Evolutionary conservation across 2,888 invertebrate species (phyloP).

Genomic region (Punctoribates punctum): DNA sequence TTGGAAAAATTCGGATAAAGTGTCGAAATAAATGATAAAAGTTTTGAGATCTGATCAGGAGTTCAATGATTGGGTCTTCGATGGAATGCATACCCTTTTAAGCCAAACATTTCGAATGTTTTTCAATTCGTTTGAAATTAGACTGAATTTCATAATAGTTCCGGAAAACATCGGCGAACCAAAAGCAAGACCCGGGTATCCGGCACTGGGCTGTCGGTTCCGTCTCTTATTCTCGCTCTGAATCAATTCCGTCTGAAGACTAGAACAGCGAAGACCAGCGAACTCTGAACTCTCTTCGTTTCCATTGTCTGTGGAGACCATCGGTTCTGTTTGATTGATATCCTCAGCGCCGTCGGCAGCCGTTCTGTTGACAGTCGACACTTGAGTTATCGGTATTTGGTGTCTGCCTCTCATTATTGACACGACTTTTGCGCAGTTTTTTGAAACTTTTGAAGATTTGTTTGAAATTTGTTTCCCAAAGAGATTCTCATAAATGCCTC

Average conservation of each 20-base stretch:
- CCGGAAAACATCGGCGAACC: slow-evolving; percentile 83
- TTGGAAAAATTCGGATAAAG: background rate
- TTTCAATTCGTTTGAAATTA: slow-evolving; percentile 93
- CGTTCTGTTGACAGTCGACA: background rate
- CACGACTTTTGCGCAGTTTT: background rate
- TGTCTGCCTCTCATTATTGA: background rate
- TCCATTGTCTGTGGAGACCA: slow-evolving; percentile 42
- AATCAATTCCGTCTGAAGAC: slow-evolving; percentile 80
- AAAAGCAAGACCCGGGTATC: slow-evolving; percentile 49
- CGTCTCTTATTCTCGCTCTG: slow-evolving; percentile 42
- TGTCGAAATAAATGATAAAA: background rate
- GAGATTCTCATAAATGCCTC: background rate
- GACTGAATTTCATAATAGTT: slow-evolving; percentile 95
- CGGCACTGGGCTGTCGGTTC: slow-evolving; percentile 47
- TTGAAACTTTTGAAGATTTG: too few relatives aligned
- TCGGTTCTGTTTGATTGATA: background rate
- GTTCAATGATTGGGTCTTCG: background rate
- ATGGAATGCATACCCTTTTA: slow-evolving; percentile 68
- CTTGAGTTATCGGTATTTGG: background rate
- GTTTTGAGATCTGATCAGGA: background rate
- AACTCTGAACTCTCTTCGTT: slow-evolving; percentile 58
- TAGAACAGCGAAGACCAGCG: slow-evolving; percentile 78
- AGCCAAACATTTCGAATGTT: slow-evolving; percentile 95
- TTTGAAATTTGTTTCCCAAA: too few relatives aligned
- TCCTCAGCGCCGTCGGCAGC: slow-evolving; percentile 10